phyloP scores from a whole-genome alignment of 2,113 vertebrate genomes.

The Toxotes jaculatrix region DNA sequence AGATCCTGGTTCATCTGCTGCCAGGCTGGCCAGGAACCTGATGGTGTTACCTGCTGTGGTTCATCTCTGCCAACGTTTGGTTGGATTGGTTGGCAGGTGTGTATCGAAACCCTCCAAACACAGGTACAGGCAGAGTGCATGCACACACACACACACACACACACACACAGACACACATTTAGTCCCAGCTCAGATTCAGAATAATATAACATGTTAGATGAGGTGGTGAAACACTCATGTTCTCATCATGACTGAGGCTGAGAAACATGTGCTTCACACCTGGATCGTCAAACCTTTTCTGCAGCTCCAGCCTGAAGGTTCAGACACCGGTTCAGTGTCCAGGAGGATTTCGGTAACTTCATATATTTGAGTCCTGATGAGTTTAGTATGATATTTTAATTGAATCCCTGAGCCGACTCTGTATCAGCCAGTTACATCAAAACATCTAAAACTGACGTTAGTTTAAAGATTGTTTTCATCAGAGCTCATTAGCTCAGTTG shows the following conservation, averaged over 20 bases:
- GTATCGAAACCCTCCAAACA: not conserved
- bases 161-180: not conserved
- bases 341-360: not conserved
- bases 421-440: too few species aligned
- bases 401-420: not conserved
- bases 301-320: not conserved
- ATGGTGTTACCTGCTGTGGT: not conserved
- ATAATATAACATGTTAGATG: not conserved
- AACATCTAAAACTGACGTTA: too few species aligned
- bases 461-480: too few species aligned
- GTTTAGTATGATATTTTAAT: not conserved
- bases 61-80: slow-evolving; percentile 9
- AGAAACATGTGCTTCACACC: slow-evolving; percentile 38
- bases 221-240: not conserved
- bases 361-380: not conserved
- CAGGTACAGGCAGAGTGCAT: not conserved
- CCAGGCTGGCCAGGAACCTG: slow-evolving; percentile 7
- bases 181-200: not conserved
- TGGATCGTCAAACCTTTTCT: not conserved
- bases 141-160: too few species aligned
- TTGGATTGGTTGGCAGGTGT: not conserved
- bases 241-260: not conserved
- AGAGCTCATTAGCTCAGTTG: too few species aligned
- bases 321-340: not conserved
- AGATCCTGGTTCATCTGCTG: slow-evolving; percentile 22